A percentile compares a stretch with the other conserved stretches of the same genome.
phyloP scores from a whole-genome alignment of 2,797 vertebrate genomes.

The Chromis chromis region DNA sequence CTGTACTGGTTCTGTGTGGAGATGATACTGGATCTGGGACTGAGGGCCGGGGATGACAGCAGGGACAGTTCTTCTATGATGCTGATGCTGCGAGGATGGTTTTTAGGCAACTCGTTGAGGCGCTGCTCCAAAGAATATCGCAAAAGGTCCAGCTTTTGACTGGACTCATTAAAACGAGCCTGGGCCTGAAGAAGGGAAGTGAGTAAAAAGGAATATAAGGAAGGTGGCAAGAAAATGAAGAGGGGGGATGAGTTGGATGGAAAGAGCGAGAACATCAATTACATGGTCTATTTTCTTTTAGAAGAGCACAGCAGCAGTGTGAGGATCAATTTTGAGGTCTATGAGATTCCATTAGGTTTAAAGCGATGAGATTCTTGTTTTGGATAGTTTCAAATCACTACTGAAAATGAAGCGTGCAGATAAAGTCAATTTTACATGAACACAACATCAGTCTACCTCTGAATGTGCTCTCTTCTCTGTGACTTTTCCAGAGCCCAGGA shows the following conservation, averaged over 20 bases:
- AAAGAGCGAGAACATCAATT: conserved; percentile 27
- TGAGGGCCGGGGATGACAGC: conserved; percentile 92
- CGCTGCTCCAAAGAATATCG: conserved; percentile 95
- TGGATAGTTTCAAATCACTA: neutral
- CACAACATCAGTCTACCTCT: conserved; percentile 84
- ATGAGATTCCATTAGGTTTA: neutral
- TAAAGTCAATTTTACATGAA: conserved; percentile 1
- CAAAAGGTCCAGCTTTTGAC: conserved; percentile 95
- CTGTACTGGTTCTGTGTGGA: conserved; percentile 96
- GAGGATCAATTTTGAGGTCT: conserved; percentile 24
- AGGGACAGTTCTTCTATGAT: conserved; percentile 95
- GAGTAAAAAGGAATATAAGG: neutral
- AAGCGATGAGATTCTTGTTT: neutral
- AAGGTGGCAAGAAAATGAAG: neutral
- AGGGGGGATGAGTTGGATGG: neutral
- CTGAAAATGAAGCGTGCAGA: neutral
- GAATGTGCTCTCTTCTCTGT: conserved; percentile 96
- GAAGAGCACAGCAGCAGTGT: neutral
- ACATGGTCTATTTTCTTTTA: conserved; percentile 32
- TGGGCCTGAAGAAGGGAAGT: conserved; percentile 86
- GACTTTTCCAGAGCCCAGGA: conserved; percentile 94
- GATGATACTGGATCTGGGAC: conserved; percentile 92
- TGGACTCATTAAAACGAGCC: conserved; percentile 96
- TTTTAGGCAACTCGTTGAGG: conserved; percentile 93
- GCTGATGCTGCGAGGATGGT: conserved; percentile 94